phyloP scores from a whole-genome alignment of 2,888 invertebrate species.

The Ditylenchus weischeri region DNA sequence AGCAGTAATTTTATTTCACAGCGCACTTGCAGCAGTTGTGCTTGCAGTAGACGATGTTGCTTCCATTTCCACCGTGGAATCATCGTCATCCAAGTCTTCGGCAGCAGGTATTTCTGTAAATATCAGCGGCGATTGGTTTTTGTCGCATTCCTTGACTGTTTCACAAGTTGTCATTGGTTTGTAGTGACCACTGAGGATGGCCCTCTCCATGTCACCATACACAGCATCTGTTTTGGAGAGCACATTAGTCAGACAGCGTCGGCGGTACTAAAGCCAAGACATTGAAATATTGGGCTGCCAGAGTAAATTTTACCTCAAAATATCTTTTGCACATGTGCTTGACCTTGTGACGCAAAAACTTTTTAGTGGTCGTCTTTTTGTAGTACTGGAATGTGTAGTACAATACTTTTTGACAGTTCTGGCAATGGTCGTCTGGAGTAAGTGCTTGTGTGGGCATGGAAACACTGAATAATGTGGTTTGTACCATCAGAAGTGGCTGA shows the following conservation, averaged over 20 bases:
- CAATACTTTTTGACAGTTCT: conserved; percentile 19
- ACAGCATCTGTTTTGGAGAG: conserved; percentile 19
- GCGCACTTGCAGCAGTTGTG: not conserved
- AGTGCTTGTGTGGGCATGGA: not conserved
- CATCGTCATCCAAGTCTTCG: conserved; percentile 14
- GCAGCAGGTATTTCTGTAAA: conserved; percentile 15
- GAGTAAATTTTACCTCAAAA: conserved; percentile 40
- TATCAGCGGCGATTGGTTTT: conserved; percentile 26
- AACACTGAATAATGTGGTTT: not conserved
- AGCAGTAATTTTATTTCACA: not conserved
- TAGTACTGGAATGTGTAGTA: conserved; percentile 22
- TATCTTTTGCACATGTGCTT: conserved; percentile 53
- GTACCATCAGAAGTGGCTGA: not conserved
- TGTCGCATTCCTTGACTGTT: conserved; percentile 25
- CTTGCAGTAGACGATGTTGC: not conserved
- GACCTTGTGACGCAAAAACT: conserved; percentile 34
- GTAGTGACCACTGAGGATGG: conserved; percentile 15
- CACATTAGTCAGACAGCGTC: conserved; percentile 23
- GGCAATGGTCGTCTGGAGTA: conserved; percentile 9
- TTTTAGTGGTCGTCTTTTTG: conserved; percentile 22
- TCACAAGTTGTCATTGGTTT: conserved; percentile 25
- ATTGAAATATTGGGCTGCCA: no score
- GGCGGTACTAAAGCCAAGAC: conserved; percentile 27
- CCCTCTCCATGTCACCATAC: conserved; percentile 23
- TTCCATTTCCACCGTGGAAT: conserved; percentile 11